A percentile compares a stretch with the other conserved stretches of the same genome.
phyloP scores from a whole-genome alignment of 2,888 invertebrate species.

The Rhingia campestris region DNA sequence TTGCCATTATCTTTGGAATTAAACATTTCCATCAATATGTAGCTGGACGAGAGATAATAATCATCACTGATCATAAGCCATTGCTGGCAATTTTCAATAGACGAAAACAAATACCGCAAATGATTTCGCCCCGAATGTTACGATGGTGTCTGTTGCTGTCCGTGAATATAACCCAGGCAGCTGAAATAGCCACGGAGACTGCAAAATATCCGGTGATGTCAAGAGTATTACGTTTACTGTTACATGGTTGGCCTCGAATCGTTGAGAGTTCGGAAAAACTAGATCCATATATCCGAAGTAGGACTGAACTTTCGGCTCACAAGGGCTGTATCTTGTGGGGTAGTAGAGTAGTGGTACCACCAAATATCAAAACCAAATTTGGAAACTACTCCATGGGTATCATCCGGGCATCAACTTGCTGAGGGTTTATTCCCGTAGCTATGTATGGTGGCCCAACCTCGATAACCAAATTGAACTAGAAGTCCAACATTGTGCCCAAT shows the following conservation, averaged over 20 bases:
- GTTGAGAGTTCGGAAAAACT: not conserved
- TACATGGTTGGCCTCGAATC: slow-evolving; percentile 24
- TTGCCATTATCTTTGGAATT: slow-evolving; percentile 19
- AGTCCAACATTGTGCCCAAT: too few species aligned
- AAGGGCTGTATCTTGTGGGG: too few species aligned
- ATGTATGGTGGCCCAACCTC: slow-evolving; percentile 78
- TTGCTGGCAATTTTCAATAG: too few species aligned
- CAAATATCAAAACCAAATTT: slow-evolving; percentile 18
- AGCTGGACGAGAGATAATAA: too few species aligned
- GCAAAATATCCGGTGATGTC: slow-evolving; percentile 30
- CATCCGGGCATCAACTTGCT: slow-evolving; percentile 77
- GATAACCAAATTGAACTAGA: slow-evolving; percentile 76
- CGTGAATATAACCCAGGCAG: slow-evolving; percentile 3
- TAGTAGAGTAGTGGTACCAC: slow-evolving; percentile 27
- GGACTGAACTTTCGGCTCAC: slow-evolving; percentile 9
- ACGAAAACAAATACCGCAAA: slow-evolving; percentile 48
- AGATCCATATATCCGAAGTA: not conserved
- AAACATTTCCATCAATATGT: slow-evolving; percentile 36
- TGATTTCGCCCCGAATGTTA: slow-evolving; percentile 38
- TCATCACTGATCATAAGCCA: too few species aligned
- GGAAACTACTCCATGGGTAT: slow-evolving; percentile 72
- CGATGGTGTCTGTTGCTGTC: slow-evolving; percentile 38
- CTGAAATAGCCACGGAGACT: slow-evolving; percentile 11
- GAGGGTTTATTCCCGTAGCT: slow-evolving; percentile 76
- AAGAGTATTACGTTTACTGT: slow-evolving; percentile 11